Percentiles rank a stretch among this genome's conserved stretches.
Conservation (phyloP, 2,888 invertebrate species). For the Xestobium rufovillosum region DNA sequence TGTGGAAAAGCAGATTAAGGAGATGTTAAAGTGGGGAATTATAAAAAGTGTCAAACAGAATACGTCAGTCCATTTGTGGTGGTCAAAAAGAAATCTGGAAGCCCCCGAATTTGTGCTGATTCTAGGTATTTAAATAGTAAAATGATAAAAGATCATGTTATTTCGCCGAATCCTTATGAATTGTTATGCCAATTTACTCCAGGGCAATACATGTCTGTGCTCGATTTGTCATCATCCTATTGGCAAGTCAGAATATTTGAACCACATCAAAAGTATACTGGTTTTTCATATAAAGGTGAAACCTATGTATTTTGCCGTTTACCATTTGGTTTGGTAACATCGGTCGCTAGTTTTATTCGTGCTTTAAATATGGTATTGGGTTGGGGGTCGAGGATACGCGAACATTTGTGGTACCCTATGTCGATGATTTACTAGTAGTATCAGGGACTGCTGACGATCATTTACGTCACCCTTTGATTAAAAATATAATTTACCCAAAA, state of each 20-base stretch:
- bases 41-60: not conserved
- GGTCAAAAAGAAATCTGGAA: conserved; percentile 1
- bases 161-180: not conserved
- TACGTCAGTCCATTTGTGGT: not conserved
- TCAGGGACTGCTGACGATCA: conserved; percentile 4
- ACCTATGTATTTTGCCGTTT: conserved; percentile 3
- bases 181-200: not conserved
- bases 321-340: conserved; percentile 7
- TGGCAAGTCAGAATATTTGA: conserved; percentile 1
- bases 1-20: not conserved
- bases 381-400: not conserved
- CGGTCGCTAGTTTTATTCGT: conserved; percentile 6
- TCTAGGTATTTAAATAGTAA: not conserved
- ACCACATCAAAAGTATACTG: not conserved
- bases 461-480: conserved; percentile 2
- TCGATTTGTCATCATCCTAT: conserved; percentile 1
- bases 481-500: no score
- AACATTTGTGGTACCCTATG: conserved; percentile 3
- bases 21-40: not conserved
- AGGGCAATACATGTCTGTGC: not conserved
- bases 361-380: conserved; percentile 2
- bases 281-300: conserved; percentile 1
- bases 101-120: not conserved
- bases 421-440: conserved; percentile 6
- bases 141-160: not conserved